These are phyloP conservation scores for Girardia tigrina DNA, from an alignment of 2,888 invertebrate genomes.

Conservation along the genomic window DNA sequence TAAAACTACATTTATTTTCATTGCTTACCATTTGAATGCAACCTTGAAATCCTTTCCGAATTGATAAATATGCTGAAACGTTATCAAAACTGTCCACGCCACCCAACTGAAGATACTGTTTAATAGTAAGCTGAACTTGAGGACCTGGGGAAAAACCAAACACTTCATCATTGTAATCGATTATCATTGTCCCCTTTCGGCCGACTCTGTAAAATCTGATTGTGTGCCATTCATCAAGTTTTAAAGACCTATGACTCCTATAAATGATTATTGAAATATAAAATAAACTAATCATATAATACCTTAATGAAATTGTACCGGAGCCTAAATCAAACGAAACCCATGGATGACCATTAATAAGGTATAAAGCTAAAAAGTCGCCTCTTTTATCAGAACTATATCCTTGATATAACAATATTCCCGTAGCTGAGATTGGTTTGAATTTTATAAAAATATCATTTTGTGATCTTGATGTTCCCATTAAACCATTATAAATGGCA, in stretches of 20 bases:
- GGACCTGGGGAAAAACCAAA: neutral
- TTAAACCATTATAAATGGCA: neutral
- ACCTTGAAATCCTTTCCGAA: neutral
- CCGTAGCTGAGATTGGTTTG: slow-evolving; percentile 24
- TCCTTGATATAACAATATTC: slow-evolving; percentile 29
- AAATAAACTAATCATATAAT: too few relatives aligned
- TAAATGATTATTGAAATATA: neutral
- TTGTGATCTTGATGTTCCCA: slow-evolving; percentile 29
- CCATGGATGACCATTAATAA: slow-evolving; percentile 5
- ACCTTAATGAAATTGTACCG: slow-evolving; percentile 3
- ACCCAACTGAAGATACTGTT: neutral
- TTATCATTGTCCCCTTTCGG: neutral
- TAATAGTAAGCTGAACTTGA: slow-evolving; percentile 5
- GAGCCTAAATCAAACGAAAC: slow-evolving; percentile 30
- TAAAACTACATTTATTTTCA: too few relatives aligned
- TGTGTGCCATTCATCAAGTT: neutral
- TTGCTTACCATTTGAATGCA: neutral
- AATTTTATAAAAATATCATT: slow-evolving; percentile 25
- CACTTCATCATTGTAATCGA: neutral
- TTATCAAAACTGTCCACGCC: neutral
- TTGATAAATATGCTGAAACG: neutral
- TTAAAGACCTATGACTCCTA: neutral
- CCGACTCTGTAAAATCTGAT: neutral
- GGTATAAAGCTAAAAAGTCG: slow-evolving; percentile 27
- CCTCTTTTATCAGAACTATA: slow-evolving; percentile 28